A percentile compares a stretch with the other conserved stretches of the same genome.
phyloP scores from a whole-genome alignment of 2,797 vertebrate species.

The Gymnoscopelus braueri region DNA sequence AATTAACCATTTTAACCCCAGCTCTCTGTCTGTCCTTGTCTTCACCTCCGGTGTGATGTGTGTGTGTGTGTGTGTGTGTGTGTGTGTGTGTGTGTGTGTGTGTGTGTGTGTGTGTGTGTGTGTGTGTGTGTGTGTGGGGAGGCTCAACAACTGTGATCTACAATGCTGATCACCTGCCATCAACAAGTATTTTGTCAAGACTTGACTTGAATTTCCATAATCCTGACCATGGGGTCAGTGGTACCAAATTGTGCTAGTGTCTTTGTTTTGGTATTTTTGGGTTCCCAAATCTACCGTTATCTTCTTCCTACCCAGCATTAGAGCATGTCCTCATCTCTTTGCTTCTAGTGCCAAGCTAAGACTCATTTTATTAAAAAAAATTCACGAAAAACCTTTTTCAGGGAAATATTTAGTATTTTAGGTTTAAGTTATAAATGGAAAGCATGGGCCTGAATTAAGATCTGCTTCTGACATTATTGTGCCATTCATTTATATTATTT shows the following conservation, averaged over 20 bases:
- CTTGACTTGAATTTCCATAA: too few relatives aligned
- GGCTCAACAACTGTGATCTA: too few relatives aligned
- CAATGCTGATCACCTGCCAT: too few relatives aligned
- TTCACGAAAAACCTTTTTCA: too few relatives aligned
- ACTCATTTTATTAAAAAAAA: too few relatives aligned
- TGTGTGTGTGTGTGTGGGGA: too few relatives aligned
- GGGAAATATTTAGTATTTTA: conserved; percentile 1
- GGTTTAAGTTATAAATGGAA: conserved; percentile 20
- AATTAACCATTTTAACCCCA: conserved; percentile 32
- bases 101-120: background rate
- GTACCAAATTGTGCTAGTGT: background rate
- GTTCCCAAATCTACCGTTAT: background rate
- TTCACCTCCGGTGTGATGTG: conserved; percentile 9
- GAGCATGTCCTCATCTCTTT: too few relatives aligned
- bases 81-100: background rate
- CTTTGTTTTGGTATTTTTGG: background rate
- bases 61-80: background rate
- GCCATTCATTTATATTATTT: conserved; percentile 41
- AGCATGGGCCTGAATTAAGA: conserved; percentile 16
- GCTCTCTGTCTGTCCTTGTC: conserved; percentile 5
- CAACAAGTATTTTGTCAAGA: too few relatives aligned
- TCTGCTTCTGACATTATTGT: conserved; percentile 19
- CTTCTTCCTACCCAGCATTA: background rate
- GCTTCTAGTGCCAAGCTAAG: too few relatives aligned
- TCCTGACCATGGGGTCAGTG: too few relatives aligned